Conservation (phyloP, 2,888 invertebrate genomes). For the Stegophylla sp. region DNA sequence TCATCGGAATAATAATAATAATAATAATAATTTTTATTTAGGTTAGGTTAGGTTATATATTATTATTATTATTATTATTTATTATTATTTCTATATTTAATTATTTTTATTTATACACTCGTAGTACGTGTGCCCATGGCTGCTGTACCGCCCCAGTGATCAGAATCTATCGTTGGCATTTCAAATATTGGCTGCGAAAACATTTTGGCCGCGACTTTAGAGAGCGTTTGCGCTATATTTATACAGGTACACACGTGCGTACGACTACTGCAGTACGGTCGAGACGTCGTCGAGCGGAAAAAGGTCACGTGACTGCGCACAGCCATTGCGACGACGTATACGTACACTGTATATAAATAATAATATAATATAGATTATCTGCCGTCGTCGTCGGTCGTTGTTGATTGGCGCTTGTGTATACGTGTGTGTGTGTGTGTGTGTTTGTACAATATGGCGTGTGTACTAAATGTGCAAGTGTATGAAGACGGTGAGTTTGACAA, state of each 20-base stretch:
- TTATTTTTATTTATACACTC: background rate
- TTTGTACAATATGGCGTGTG: background rate
- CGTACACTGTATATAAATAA: no score
- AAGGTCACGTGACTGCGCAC: constrained; percentile 23
- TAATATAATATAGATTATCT: background rate
- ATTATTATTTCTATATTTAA: no score
- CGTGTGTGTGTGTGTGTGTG: background rate
- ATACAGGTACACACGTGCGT: constrained; percentile 29
- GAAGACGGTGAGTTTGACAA: no score
- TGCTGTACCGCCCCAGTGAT: background rate
- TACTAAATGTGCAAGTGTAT: no score
- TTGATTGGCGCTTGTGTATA: background rate
- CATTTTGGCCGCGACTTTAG: constrained; percentile 49
- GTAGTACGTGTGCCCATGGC: no score
- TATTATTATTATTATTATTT: no score
- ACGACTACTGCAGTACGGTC: no score
- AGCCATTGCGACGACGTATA: no score
- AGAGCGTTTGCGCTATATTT: constrained; percentile 43
- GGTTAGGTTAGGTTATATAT: no score
- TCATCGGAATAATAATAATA: no score
- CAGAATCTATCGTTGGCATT: constrained; percentile 51
- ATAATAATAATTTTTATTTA: no score
- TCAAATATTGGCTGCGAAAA: constrained; percentile 54
- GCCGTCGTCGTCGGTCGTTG: background rate
- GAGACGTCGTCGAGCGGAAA: constrained; percentile 18